Conservation (phyloP, 2,888 invertebrate species). For the Athetis lepigone region DNA sequence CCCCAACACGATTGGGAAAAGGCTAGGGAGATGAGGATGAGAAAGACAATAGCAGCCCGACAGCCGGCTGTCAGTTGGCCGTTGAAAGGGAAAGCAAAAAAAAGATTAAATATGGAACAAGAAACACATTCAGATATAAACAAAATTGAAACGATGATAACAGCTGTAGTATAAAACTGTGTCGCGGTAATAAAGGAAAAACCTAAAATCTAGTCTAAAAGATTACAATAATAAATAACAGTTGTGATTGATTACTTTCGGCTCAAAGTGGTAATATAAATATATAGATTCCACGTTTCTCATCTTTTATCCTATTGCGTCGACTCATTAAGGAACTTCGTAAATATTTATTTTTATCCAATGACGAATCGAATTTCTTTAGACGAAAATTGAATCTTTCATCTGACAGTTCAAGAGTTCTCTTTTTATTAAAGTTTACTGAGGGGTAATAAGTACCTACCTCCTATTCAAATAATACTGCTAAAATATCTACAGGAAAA, state of each 20-base stretch:
- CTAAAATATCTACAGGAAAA: not conserved
- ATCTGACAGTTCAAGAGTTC: not conserved
- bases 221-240: not conserved
- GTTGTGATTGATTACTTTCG: not conserved
- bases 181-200: no score
- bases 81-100: no score
- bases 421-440: constrained; percentile 2
- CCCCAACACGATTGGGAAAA: no score
- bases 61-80: no score
- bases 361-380: not conserved
- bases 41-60: no score
- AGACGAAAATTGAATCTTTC: not conserved
- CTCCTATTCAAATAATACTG: not conserved
- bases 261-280: not conserved
- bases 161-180: no score
- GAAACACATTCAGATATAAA: no score
- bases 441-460: not conserved
- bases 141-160: no score
- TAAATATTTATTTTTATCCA: constrained; percentile 1
- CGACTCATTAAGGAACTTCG: not conserved
- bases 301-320: not conserved
- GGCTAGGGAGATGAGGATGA: no score
- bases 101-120: no score
- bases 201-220: not conserved
- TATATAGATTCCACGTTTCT: not conserved